Base-by-base conservation (phyloP, 2,888 invertebrate species). In the Microctonus hyperodae region DNA sequence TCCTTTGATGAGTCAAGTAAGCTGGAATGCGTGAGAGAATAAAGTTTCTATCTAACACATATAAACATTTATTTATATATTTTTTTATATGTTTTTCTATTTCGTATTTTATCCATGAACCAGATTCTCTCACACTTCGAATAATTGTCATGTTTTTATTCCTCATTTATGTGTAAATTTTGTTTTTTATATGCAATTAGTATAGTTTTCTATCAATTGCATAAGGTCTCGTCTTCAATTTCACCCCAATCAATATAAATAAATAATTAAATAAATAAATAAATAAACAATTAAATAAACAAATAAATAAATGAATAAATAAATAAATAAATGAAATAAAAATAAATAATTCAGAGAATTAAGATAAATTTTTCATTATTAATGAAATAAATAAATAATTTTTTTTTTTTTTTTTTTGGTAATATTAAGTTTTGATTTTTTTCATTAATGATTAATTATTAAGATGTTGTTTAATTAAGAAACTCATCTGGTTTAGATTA, bases 21-120 rank as follows among this genome's bases (percentile, higher is more conserved):
- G 44, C 25, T 59, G 25, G 59, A 59, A 59, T 59, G 37, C 44
- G 48, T 23, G 44, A 28, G 48, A 44, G 44, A 48, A 61, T 31
- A 20, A 48, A 50, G 28, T n/a, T 25, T 53, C 25, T 53, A n/a
- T n/a, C n/a, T n/a, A n/a, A n/a, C n/a, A n/a, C n/a, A n/a, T n/a
- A n/a, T n/a, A n/a, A n/a, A n/a, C n/a, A n/a, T n/a, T 31, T 16
- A n/a, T 22, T 9, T 31, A 33, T 11, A 33, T 23, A 23, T 37
- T 35, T 20, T 10, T 31, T n/a, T 28, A 13, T 48, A n/a, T n/a
- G n/a, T n/a, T n/a, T n/a, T n/a, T n/a, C n/a, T n/a, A n/a, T n/a
- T n/a, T n/a, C n/a, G n/a, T 25, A 48, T 48, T 25, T 31, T 48
- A 61, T 61, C 28, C 50, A 20, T 62, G 20, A 55, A 31, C 62